Evolutionary conservation across 2,888 invertebrate species (phyloP), one percentile per base, ranked within the genome.

Genomic region (Apoda limacodes): DNA sequence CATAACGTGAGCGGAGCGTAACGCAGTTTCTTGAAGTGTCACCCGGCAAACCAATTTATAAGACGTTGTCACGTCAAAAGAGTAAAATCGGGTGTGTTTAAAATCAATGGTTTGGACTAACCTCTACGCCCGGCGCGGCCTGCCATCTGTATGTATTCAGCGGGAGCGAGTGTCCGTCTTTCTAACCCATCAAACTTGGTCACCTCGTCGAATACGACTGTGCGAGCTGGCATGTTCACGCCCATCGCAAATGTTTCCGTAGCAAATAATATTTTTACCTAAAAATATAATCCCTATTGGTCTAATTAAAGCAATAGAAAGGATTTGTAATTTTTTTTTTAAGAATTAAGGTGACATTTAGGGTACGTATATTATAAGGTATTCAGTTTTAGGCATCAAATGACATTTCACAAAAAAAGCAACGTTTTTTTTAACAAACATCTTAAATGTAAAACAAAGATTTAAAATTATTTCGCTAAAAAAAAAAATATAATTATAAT

Each of bases 191-290:
- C 99, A 60, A 88, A 96, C 68, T 99, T 99, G 12, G 82, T 83
- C 21, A 91, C 87, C 4, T 92, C 89, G 69, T 98, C 98, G 66
- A 99, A 99, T 9, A 98, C 89, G 0, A 99, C 99, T 0, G 98
- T 98, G 9, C 96, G 85, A 0, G 99, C 96, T 0, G 99, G 99
- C 99, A 99, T 99, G 70, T 99, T 99, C 2, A 99, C 96, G 1
- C 99, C 99, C 97, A 99, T 98, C 0, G 99, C 98, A 68, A 99
- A 99, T 1, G 99, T 99, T 81, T 99, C 99, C 1, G 99, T 99
- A 0, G 99, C 98, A 75, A 99, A 98, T 4, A 99, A 75, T 26
- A 98, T 83, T 88, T 94, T 78, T 2, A 84, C 83, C 80, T 76
- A 37, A n/a, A n/a, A n/a, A n/a, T n/a, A n/a, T n/a, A n/a, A n/a